Evolutionary conservation across 92 coral and sea anemone genomes (phyloP), one percentile per base, ranked within the genome.

Genomic region (Desmophyllum pertusum): DNA sequence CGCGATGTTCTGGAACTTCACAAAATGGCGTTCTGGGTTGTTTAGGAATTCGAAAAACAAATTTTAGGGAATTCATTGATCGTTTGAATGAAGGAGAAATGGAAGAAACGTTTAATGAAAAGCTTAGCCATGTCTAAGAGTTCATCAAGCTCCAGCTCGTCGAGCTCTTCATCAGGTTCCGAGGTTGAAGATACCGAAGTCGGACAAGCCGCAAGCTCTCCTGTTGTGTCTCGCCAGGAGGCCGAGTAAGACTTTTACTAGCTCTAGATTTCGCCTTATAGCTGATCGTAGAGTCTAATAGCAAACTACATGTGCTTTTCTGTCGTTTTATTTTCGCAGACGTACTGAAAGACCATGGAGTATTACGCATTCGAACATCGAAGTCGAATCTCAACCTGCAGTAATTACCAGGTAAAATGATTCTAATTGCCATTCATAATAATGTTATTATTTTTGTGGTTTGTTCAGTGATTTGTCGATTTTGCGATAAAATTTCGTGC

Each of bases 281-380:
- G 29, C n/a, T 42, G 43, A 10, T 31, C 36, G 1, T 11, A 10
- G 2, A 31, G 65, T 21, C 11, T 8, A 33, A 36, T 42, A 43
- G 10, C 19, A 61, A 21, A 13, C 42, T 21, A 29, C 65, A 41
- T 40, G 78, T 36, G 50, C 79, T n/a, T 65, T 33, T 79, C 30
- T 77, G 39, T 46, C 35, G 29, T 33, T 48, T 9, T 37, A 0
- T 14, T 67, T 67, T 80, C 29, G 3, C 64, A 94, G 98, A 38
- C 85, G 73, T 39, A 62, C 90, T 33, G 83, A 45, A 6, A 81
- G 78, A 75, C 87, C 91, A 4, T 94, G 95, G 98, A 90, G 93
- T 21, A 91, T 94, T 48, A 94, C 98, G 3, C 98, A 94, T 81
- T 94, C 98, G 30, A 84, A 92, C 69, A 81, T 94, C 38, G 98